A percentile compares a stretch with the other conserved stretches of the same genome.
phyloP scores from a whole-genome alignment of 2,888 invertebrate genomes.

The Sesamia inferens region DNA sequence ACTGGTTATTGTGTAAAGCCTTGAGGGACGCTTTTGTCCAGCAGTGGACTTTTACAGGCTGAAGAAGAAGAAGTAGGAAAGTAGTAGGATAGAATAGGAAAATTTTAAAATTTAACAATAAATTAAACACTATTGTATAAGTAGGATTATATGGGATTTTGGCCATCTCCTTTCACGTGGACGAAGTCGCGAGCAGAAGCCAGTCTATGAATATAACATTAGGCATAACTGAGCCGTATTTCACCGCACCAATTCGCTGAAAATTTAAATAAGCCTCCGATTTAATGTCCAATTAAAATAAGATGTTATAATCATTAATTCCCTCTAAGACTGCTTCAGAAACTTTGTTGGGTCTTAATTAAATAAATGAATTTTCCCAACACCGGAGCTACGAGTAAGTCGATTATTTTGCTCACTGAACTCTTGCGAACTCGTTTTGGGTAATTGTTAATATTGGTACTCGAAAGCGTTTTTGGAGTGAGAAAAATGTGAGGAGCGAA shows the following conservation, averaged over 20 bases:
- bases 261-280: conserved; percentile 38
- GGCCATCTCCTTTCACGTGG: background rate
- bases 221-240: background rate
- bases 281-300: conserved; percentile 51
- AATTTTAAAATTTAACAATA: too few species aligned
- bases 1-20: too few species aligned
- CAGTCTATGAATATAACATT: background rate
- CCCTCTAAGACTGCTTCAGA: conserved; percentile 52
- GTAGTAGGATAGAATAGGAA: too few species aligned
- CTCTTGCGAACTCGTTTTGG: conserved; percentile 54
- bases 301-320: conserved; percentile 65
- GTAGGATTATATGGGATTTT: too few species aligned
- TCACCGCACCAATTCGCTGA: background rate
- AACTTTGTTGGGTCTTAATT: conserved; percentile 69
- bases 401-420: conserved; percentile 73
- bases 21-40: too few species aligned
- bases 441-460: conserved; percentile 50
- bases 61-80: too few species aligned
- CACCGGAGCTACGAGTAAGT: conserved; percentile 62
- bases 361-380: conserved; percentile 74
- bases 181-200: background rate
- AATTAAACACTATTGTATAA: too few species aligned
- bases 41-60: too few species aligned
- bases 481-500: conserved; percentile 4
- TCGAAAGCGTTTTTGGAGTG: conserved; percentile 40